Percentiles rank a stretch among this genome's conserved stretches.
These are phyloP conservation scores for Alectura lathami DNA, from an alignment of 2,113 vertebrate species.

Conservation along the genomic window DNA sequence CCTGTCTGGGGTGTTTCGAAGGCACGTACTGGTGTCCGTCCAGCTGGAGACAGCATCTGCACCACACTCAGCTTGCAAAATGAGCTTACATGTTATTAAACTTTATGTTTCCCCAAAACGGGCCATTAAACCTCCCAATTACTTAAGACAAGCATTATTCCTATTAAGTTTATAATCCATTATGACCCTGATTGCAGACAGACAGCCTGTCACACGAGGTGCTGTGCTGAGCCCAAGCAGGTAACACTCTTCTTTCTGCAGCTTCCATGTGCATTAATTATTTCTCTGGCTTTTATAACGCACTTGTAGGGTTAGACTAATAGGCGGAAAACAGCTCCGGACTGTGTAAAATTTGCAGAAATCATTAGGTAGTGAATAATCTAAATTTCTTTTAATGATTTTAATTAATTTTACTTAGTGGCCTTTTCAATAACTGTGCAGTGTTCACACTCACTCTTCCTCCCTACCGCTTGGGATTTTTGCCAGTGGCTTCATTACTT, in stretches of 20 bases:
- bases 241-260: not conserved
- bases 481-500: conserved; percentile 23
- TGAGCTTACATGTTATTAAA: not conserved
- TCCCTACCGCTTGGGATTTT: not conserved
- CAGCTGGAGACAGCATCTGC: not conserved
- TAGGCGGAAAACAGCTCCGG: not conserved
- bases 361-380: not conserved
- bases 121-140: not conserved
- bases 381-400: not conserved
- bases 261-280: not conserved
- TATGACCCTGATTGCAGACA: not conserved
- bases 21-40: not conserved
- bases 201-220: not conserved
- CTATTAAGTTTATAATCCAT: not conserved
- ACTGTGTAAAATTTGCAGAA: not conserved
- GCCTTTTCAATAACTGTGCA: not conserved
- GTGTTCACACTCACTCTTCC: not conserved
- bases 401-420: conserved; percentile 43
- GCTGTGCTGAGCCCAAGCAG: not conserved
- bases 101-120: not conserved
- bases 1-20: not conserved
- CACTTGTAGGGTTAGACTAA: not conserved
- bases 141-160: not conserved
- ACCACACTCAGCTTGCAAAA: not conserved
- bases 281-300: not conserved